A percentile compares a stretch with the other conserved stretches of the same genome.
Evolutionary conservation across 2,797 vertebrate species (phyloP).

Genomic region (Moxostoma hubbsi): DNA sequence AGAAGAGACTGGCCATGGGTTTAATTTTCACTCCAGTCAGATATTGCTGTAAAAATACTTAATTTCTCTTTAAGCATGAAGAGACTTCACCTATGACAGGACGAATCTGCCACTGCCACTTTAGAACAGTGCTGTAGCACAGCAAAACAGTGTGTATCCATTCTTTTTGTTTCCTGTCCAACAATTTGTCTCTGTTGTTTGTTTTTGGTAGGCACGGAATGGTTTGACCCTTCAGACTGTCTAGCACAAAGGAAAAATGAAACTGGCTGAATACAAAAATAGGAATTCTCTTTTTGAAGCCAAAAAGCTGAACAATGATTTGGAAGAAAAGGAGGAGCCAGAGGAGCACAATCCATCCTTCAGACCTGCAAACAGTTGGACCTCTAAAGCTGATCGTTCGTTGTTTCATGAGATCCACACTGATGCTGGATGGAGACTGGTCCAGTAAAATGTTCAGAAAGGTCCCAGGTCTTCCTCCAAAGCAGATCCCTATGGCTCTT

Average conservation of each 20-base stretch:
- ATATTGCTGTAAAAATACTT: conserved; percentile 43
- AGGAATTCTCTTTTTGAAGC: conserved; percentile 70
- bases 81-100: conserved; percentile 17
- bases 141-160: conserved; percentile 20
- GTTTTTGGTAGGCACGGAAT: conserved; percentile 85
- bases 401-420: conserved; percentile 32
- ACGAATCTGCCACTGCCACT: conserved; percentile 24
- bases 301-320: conserved; percentile 58
- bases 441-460: background rate
- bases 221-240: conserved; percentile 77
- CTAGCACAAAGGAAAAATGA: conserved; percentile 67
- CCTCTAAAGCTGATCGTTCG: conserved; percentile 25
- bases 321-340: conserved; percentile 48
- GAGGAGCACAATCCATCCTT: conserved; percentile 66
- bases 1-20: conserved; percentile 55
- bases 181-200: conserved; percentile 36
- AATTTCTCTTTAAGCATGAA: background rate
- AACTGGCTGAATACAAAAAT: conserved; percentile 82
- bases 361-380: conserved; percentile 47
- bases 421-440: background rate
- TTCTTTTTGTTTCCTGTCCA: conserved; percentile 17
- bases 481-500: background rate
- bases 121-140: conserved; percentile 10
- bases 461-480: background rate
- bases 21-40: conserved; percentile 49